Base-by-base conservation (phyloP, 1,140 invertebrate genomes). In the Sycophaga agraensis region DNA sequence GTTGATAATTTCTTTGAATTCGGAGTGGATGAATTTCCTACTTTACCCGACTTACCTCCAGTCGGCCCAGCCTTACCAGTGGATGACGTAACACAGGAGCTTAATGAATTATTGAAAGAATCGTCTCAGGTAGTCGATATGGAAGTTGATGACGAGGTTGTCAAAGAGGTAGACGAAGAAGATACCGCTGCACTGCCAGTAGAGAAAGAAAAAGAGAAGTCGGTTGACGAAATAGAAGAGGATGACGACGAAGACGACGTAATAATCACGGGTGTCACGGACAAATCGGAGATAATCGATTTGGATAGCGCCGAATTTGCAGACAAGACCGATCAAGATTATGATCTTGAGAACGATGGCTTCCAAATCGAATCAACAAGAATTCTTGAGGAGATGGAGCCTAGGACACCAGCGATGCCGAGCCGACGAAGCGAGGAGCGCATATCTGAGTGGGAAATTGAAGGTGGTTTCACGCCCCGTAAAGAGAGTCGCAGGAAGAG, bases 391-490 rank as follows among this genome's bases (percentile, higher is more conserved):
- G n/a, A n/a, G n/a, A n/a, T n/a, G n/a, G 35, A 28, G 3, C 55
- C 14, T 12, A 22, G 19, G 2, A 2, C 45, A 1, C 17, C 46
- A 17, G 39, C 17, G 9, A 37, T 53, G 2, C n/a, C 16, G 4
- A 48, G 11, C 12, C 43, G 34, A 2, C 3, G 26, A 2, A 54
- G 40, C 34, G 51, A 48, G 3, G 59, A 62, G 12, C 50, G 42
- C 0, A 26, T 21, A n/a, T 45, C 39, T 8, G 54, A 50, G 9
- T 80, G 78, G 79, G 77, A 80, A 4, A 76, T 75, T 0, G 79
- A 80, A 11, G 77, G 78, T n/a, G 78, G 73, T 5, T 79, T 78
- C 11, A 80, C 78, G 0, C 78, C 78, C 0, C 79, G 78, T 11
- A 77, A 78, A 37, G 78, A 75, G n/a, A 78, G 78, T 40, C 64